Conservation (phyloP, 2,888 invertebrate genomes). For the Leucozona laternaria region DNA sequence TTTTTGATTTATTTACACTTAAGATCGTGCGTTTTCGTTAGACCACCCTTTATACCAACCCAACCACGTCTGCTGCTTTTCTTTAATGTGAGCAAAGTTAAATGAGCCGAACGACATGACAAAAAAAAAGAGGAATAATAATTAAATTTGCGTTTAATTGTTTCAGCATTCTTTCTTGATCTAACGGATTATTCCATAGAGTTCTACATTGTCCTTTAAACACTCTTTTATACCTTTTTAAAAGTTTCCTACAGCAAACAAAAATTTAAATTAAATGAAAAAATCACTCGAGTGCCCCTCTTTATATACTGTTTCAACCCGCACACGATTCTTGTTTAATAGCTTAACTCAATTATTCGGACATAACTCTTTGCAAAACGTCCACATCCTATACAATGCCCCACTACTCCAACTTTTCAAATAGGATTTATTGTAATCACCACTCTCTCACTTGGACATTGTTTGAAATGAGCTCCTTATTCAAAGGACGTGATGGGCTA, state of each 20-base stretch:
- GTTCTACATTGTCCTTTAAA: constrained; percentile 14
- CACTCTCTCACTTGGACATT: constrained; percentile 38
- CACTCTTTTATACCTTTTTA: constrained; percentile 41
- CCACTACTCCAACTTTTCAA: neutral
- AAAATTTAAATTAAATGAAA: constrained; percentile 21
- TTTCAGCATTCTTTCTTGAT: constrained; percentile 28
- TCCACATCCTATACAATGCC: constrained; percentile 12
- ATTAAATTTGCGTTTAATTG: constrained; percentile 57
- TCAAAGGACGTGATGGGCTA: constrained; percentile 50
- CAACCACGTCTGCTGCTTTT: neutral
- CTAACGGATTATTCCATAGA: neutral
- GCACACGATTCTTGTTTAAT: constrained; percentile 40
- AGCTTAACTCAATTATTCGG: constrained; percentile 72
- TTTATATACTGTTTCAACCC: neutral
- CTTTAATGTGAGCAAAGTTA: neutral
- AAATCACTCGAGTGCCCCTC: constrained; percentile 25
- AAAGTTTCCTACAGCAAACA: constrained; percentile 3
- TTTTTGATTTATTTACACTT: too few species aligned
- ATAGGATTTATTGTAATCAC: constrained; percentile 45
- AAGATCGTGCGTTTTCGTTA: too few species aligned
- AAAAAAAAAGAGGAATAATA: constrained; percentile 25
- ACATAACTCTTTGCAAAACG: constrained; percentile 67
- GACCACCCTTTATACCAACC: too few species aligned
- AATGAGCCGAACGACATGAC: constrained; percentile 12
- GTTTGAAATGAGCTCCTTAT: constrained; percentile 47